Percentiles rank a stretch among this genome's conserved stretches.
phyloP scores from a whole-genome alignment of 2,113 vertebrate genomes.

The Tetrao urogallus region DNA sequence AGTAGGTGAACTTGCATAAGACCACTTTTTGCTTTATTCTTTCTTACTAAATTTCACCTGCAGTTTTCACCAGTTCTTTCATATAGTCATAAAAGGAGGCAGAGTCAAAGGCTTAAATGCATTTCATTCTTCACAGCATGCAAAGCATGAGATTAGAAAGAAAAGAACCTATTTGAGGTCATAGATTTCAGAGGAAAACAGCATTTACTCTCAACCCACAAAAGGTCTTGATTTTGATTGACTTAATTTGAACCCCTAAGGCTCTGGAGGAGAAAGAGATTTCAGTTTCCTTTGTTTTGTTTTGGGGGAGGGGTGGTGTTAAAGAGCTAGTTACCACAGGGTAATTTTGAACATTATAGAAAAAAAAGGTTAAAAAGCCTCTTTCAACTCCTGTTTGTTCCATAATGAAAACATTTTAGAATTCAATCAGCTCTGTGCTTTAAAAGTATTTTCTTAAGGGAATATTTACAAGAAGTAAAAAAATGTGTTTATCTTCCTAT shows the following conservation, averaged over 20 bases:
- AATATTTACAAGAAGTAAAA: slow-evolving; percentile 27
- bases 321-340: slow-evolving; percentile 41
- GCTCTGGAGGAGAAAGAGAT: slow-evolving; percentile 35
- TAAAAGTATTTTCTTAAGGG: slow-evolving; percentile 26
- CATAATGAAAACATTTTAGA: slow-evolving; percentile 30
- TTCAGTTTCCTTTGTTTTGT: slow-evolving; percentile 54
- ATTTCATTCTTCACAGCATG: slow-evolving; percentile 65
- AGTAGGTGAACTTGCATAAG: neutral
- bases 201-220: slow-evolving; percentile 42
- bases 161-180: slow-evolving; percentile 46
- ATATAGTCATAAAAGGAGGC: neutral
- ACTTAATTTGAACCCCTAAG: slow-evolving; percentile 68
- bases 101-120: slow-evolving; percentile 58
- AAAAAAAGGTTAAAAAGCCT: slow-evolving; percentile 20
- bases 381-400: slow-evolving; percentile 20
- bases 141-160: slow-evolving; percentile 42
- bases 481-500: neutral
- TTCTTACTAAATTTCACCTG: slow-evolving; percentile 35
- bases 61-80: slow-evolving; percentile 44
- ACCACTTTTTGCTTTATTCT: slow-evolving; percentile 37
- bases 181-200: slow-evolving; percentile 53
- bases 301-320: neutral
- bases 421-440: slow-evolving; percentile 21
- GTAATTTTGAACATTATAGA: slow-evolving; percentile 33
- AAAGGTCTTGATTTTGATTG: slow-evolving; percentile 66